Conservation (phyloP, 1,140 invertebrate genomes). For the Oncopeltus fasciatus region DNA sequence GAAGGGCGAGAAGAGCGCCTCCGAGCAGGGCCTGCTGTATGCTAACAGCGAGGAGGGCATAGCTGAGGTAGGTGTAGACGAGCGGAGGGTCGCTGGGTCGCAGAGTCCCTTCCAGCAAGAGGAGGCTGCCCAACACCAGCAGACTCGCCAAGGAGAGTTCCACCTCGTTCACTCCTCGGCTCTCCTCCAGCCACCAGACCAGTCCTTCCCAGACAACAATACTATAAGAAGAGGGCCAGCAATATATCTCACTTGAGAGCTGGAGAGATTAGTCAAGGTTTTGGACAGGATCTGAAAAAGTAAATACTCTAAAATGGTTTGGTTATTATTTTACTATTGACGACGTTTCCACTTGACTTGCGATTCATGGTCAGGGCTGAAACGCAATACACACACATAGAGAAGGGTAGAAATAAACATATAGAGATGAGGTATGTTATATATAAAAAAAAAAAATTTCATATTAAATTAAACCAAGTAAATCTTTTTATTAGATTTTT, state of each 20-base stretch:
- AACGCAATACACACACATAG: no score
- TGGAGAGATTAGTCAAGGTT: no score
- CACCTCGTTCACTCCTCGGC: slow-evolving; percentile 63
- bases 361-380: no score
- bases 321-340: no score
- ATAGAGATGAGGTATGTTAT: no score
- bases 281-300: neutral
- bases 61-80: slow-evolving; percentile 76
- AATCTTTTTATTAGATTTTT: no score
- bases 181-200: slow-evolving; percentile 37
- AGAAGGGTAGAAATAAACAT: no score
- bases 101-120: slow-evolving; percentile 37
- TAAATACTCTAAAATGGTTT: neutral
- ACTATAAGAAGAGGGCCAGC: no score
- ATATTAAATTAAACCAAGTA: no score
- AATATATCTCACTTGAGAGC: no score
- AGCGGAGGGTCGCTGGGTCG: slow-evolving; percentile 29
- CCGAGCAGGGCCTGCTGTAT: slow-evolving; percentile 62
- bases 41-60: slow-evolving; percentile 69
- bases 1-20: slow-evolving; percentile 47
- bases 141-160: slow-evolving; percentile 71
- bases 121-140: slow-evolving; percentile 55
- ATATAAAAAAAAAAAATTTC: no score
- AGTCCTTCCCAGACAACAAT: slow-evolving; percentile 10
- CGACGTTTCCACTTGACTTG: no score